Percentiles rank a stretch among this genome's conserved stretches.
Conservation (phyloP, 1,140 invertebrate genomes). For the Mycetomoellerius zeteki region DNA sequence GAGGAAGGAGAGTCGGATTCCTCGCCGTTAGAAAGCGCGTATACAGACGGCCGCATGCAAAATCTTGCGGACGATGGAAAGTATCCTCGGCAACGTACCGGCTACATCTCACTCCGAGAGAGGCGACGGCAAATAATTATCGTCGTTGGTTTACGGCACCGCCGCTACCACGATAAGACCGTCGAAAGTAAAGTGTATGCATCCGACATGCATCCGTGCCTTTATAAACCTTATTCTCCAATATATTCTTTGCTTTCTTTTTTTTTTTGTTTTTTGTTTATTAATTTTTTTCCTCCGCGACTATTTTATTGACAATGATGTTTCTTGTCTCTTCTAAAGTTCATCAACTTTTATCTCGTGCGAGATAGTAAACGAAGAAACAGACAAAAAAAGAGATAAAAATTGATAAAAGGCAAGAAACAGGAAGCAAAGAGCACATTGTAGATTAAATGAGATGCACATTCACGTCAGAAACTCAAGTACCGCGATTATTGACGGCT, state of each 20-base stretch:
- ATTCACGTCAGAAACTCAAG: neutral
- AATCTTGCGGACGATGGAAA: constrained; percentile 70
- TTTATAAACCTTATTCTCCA: neutral
- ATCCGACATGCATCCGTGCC: constrained; percentile 26
- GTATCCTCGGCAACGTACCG: constrained; percentile 43
- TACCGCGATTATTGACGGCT: neutral
- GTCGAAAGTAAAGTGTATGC: constrained; percentile 20
- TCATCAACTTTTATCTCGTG: too few relatives aligned
- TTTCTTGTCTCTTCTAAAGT: too few relatives aligned
- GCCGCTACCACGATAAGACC: constrained; percentile 58
- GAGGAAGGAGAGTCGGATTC: constrained; percentile 65
- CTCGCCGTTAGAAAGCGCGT: constrained; percentile 66
- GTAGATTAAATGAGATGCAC: neutral
- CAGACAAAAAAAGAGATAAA: too few relatives aligned
- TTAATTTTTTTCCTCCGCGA: too few relatives aligned
- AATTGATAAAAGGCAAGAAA: too few relatives aligned
- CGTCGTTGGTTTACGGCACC: constrained; percentile 66
- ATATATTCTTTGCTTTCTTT: too few relatives aligned
- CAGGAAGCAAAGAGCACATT: too few relatives aligned
- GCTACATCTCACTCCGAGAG: constrained; percentile 67
- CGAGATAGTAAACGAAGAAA: too few relatives aligned
- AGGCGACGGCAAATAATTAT: constrained; percentile 71
- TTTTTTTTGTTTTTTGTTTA: too few relatives aligned
- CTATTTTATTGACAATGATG: too few relatives aligned
- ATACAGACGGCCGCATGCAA: constrained; percentile 45